These are phyloP conservation scores for Lepidocyrtoides sp. DNA, from an alignment of 2,888 invertebrate species.

Conservation along the genomic window DNA sequence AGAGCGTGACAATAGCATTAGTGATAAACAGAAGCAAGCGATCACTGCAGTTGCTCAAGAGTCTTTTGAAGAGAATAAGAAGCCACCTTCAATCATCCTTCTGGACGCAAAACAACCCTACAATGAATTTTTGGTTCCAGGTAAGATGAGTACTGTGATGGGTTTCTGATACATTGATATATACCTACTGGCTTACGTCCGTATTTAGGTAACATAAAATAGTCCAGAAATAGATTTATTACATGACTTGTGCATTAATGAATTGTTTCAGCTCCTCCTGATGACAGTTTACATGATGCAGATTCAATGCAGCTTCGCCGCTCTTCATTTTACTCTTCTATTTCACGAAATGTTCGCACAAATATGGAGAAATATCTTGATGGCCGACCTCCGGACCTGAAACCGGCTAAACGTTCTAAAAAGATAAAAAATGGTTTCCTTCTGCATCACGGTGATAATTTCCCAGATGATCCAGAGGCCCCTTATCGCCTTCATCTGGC, in stretches of 20 bases:
- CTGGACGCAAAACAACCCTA: not conserved
- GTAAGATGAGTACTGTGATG: not conserved
- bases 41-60: constrained; percentile 20
- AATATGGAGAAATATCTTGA: constrained; percentile 85
- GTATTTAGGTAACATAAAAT: no score
- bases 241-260: no score
- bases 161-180: not conserved
- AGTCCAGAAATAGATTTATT: no score
- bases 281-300: constrained; percentile 82
- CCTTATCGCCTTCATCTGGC: constrained; percentile 84
- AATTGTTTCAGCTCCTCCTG: constrained; percentile 47
- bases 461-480: constrained; percentile 84
- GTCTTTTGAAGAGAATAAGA: constrained; percentile 27
- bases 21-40: not conserved
- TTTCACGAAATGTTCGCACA: constrained; percentile 84
- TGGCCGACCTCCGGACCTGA: constrained; percentile 78
- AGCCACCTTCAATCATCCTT: not conserved
- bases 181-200: not conserved
- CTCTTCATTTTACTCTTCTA: constrained; percentile 84
- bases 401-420: constrained; percentile 75
- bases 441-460: constrained; percentile 85
- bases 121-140: constrained; percentile 34
- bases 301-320: constrained; percentile 84
- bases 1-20: not conserved
- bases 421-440: constrained; percentile 83